These are phyloP conservation scores for Stictonetta naevosa DNA, from an alignment of 2,113 vertebrate genomes.

Conservation along the genomic window DNA sequence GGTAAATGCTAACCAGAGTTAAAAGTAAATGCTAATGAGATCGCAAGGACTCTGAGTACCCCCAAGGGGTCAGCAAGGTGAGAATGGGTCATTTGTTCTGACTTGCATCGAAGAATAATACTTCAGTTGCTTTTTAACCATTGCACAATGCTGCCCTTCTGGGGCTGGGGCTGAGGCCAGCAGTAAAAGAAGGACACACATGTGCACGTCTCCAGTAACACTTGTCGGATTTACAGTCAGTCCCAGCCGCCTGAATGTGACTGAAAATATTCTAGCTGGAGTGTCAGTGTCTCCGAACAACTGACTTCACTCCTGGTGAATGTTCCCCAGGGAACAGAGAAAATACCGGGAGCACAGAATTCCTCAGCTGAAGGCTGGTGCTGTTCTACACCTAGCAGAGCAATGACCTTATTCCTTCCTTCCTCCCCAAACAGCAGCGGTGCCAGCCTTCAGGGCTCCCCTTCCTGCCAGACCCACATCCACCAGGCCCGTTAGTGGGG, in stretches of 20 bases:
- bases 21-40: background rate
- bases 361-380: conserved; percentile 21
- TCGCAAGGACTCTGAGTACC: accelerated
- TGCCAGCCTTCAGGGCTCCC: background rate
- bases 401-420: background rate
- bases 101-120: background rate
- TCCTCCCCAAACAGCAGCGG: background rate
- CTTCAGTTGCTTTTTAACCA: background rate
- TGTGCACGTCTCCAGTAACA: background rate
- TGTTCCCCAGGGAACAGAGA: background rate
- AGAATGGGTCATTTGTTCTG: accelerated
- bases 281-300: conserved; percentile 10
- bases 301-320: conserved; percentile 47
- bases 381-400: background rate
- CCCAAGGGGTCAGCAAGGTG: background rate
- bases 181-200: background rate
- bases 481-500: background rate
- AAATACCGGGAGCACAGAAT: background rate
- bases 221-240: background rate
- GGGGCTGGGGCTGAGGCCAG: background rate
- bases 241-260: background rate
- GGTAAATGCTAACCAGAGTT: background rate
- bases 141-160: background rate
- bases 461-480: background rate
- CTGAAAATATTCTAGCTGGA: background rate